Base-by-base conservation (phyloP, 2,113 vertebrate genomes). In the Colaptes auratus region DNA sequence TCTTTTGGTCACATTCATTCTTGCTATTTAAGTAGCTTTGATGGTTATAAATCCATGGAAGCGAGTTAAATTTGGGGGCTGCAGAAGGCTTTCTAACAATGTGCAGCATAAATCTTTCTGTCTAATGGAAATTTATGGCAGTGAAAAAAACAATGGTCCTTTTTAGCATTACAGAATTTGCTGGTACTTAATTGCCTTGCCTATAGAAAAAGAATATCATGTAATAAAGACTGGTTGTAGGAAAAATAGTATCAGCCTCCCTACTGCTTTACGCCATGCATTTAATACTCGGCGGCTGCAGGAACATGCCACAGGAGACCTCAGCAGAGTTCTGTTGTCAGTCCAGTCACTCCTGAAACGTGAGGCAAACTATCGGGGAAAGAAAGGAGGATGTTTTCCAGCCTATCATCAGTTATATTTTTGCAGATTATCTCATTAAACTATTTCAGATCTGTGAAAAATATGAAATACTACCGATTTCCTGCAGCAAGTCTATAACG, bases 391-490 rank as follows among this genome's bases (percentile, higher is more conserved):
- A 4, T 19, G 16, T 21, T 61, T 80, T 30, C 59, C 74, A 23
- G 19, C 31, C 48, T 20, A 7, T 0, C 3, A 17, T 36, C 44
- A 20, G 15, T 7, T 50, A 16, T 7, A 35, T 66, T 71, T 86
- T 77, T 77, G 48, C 31, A 15, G 82, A 23, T 71, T 61, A 24
- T 9, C 74, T 92, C 36, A 39, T 21, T 33, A 27, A 84, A 13
- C 44, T 60, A 9, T 50, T 87, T 65, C 6, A 23, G 15, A 28
- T 27, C 76, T 8, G 25, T 25, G 21, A 70, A 52, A 69, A 56
- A 30, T 0, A 13, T 1, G 15, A 35, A 50, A 55, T 1, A 42
- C 4, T 18, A 3, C 5, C 23, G 20, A 27, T n/a, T 31, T 77
- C 42, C 65, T 48, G 66, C 70, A 36, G 56, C 25, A 42, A 44